Base-by-base conservation (phyloP, 2,888 invertebrate genomes). In the Villa cingulata region DNA sequence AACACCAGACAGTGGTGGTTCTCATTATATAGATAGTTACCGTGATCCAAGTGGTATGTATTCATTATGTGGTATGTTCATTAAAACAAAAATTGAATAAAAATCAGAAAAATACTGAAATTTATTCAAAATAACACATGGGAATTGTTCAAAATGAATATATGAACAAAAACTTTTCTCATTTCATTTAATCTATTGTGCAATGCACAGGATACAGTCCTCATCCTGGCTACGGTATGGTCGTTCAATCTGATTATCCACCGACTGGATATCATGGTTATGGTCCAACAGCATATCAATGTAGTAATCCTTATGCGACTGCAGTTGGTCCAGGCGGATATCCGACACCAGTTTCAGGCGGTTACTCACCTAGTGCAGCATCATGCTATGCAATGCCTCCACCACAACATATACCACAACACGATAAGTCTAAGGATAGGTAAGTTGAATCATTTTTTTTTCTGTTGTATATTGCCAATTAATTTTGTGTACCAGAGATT, bases 351-450 rank as follows among this genome's bases (percentile, higher is more conserved):
- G 80, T 81, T 41, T 80, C 82, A 46, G 74, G 74, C 51, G 77
- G 75, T 51, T 84, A 84, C 68, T 80, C 82, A 45, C 83, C 84
- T 45, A 70, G 74, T 57, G 66, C 70, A 53, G 73, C 74, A 45
- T 79, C 82, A 42, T 88, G 87, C 62, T 88, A 88, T 71, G 86
- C 86, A 62, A 88, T 89, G 87, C 87, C 88, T 51, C 85, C 85
- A 49, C 87, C 87, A 36, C 85, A 85, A 63, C 83, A 84, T 55
- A 73, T 72, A 58, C 82, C 81, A 51, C 80, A 75, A 60, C 86
- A 83, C 68, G 83, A 87, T 72, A 86, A 81, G 62, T 74, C 78
- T 59, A 70, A 70, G 59, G 70, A 70, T 56, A 65, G 70, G 70
- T 70, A 54, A 66, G 70, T 64, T 23, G 7, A n/a, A n/a, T n/a